Base-by-base conservation (phyloP, 2,888 invertebrate genomes). In the Rhingia rostrata region DNA sequence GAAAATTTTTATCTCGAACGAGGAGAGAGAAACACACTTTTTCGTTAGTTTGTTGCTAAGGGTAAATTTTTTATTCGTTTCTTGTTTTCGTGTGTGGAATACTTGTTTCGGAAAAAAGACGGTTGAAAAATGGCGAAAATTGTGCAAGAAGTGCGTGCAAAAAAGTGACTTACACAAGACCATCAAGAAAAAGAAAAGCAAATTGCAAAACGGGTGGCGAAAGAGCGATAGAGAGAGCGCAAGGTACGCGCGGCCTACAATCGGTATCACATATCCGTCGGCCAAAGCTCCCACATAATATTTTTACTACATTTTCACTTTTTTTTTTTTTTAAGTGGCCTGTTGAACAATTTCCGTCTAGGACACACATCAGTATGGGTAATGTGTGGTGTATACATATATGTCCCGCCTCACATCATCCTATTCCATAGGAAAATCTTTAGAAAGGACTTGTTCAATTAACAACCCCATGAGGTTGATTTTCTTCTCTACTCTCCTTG, bases 101-200 rank as follows among this genome's bases (percentile, higher is more conserved):
- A 70, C 79, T 83, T 53, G 73, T 83, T 83, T 79, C 53, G 45
- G 63, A 51, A 64, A 51, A 64, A 74, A 66, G 47, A 64, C 61
- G 60, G 39, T 56, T 56, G 49, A 79, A 74, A 81, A 83, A 79
- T 72, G 79, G 78, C 60, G 77, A 83, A 79, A 84, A 80, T 66
- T 63, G 56, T 69, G 61, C 47, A 61, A 67, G 78, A 78, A 56
- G 82, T 83, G 78, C 72, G 73, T 83, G 78, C 37, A 75, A 75
- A 61, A 45, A 64, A 49, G 35, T 41, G 37, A 12, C 63, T 53
- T 45, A 35, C n/a, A 22, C 22, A 22, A 22, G 22, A 22, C 1
- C 22, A 22, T 22, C 22, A 22, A 22, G 22, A 22, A 22, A 22
- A 22, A 75, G 70, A 61, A 45, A 64, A 49, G 35, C 37, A 32